These are phyloP conservation scores for Chloropsis hardwickii DNA, from an alignment of 2,113 vertebrate species.

Conservation along the genomic window DNA sequence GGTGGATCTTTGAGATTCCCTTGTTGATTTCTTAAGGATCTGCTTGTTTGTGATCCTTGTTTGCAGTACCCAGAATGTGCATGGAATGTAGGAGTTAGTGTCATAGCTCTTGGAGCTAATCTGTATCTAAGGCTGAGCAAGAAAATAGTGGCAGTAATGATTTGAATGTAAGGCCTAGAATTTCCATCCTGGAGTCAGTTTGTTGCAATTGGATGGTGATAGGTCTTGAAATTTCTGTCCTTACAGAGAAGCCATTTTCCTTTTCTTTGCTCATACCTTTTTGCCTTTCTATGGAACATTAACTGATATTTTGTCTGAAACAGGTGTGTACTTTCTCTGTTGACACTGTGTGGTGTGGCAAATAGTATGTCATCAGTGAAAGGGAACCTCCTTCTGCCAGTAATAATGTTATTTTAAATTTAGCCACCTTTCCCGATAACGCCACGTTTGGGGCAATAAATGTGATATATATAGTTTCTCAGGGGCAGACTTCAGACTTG, in stretches of 20 bases:
- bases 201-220: background rate
- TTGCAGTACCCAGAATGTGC: accelerated
- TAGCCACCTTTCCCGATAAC: background rate
- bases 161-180: background rate
- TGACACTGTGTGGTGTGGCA: background rate
- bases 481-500: background rate
- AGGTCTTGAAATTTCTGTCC: background rate
- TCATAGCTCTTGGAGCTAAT: background rate
- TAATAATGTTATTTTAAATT: background rate
- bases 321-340: background rate
- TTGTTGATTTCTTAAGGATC: background rate
- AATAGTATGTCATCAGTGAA: background rate
- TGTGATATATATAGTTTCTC: background rate
- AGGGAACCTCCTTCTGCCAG: background rate
- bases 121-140: background rate
- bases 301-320: background rate
- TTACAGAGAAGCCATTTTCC: background rate
- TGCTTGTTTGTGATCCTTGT: background rate
- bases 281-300: background rate
- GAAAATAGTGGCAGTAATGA: background rate
- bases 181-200: background rate
- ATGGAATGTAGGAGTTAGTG: background rate
- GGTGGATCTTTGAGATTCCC: background rate
- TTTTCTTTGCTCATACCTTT: background rate
- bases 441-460: background rate